Base-by-base conservation (phyloP, 1,140 invertebrate species). In the Bursaphelenchus mucronatus region DNA sequence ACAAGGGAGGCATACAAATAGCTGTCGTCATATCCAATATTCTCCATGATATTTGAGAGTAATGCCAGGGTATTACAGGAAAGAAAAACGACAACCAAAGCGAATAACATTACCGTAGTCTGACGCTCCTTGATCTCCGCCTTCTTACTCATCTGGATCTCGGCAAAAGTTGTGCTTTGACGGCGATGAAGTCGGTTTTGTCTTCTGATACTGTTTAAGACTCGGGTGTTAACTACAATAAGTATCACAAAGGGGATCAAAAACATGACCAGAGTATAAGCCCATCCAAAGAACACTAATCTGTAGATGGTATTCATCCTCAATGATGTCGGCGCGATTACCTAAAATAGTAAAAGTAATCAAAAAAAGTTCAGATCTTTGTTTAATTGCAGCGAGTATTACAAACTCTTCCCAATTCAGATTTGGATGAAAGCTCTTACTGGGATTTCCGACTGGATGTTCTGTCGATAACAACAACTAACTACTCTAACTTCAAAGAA, bases 1-100 rank as follows among this genome's bases (percentile, higher is more conserved):
- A 80, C 78, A 9, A 81, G 47, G 9, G 66, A 54, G 19, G 69
- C 53, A 61, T 78, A 80, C 17, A 80, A 49, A 9, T 63, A 55
- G 15, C 64, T 46, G 11, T 74, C 43, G 49, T 70, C 66, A 9
- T 55, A 47, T 15, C 56, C 73, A 13, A 75, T 41, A 44, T 81
- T 81, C 47, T 79, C 77, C 66, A 79, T 65, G 17, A 79, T 70
- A 63, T 79, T 79, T 4, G 74, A 74, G 13, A 81, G 67, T 63
- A 79, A 81, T 6, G 77, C 79, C 41, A 74, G 49, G 0, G 66
- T 64, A 50, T 75, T 75, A 54, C 73, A 75, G 17, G 45, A 61
- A n/a, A 75, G 61, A 62, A 75, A 75, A 3, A 75, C 54, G 39
- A 75, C 47, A 8, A 75, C 73, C n/a, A 75, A 61, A 17, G 72